phyloP scores from a whole-genome alignment of 2,113 vertebrate genomes.

The Zosterops pallidus region DNA sequence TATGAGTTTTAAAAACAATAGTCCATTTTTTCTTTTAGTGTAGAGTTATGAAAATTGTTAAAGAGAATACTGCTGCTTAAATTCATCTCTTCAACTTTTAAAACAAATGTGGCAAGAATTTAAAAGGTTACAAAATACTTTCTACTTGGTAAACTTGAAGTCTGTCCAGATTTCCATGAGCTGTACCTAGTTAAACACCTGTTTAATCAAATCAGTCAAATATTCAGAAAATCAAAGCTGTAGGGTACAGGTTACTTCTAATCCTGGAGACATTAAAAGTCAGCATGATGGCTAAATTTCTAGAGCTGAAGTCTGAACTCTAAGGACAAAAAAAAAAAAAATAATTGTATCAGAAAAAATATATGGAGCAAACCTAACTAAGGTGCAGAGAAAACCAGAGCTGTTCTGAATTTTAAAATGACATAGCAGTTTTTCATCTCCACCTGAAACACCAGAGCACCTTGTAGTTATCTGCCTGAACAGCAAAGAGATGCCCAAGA shows the following conservation, averaged over 20 bases:
- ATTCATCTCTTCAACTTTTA: not conserved
- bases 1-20: accelerated
- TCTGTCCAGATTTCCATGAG: not conserved
- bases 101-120: not conserved
- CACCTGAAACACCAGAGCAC: not conserved
- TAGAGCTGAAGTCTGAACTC: not conserved
- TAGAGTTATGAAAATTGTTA: not conserved
- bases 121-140: not conserved
- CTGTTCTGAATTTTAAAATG: not conserved
- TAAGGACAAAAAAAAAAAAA: not conserved
- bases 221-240: not conserved
- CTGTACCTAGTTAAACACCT: not conserved
- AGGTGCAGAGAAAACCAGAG: not conserved
- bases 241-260: not conserved
- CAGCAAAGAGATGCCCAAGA: not conserved
- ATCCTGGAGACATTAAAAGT: not conserved
- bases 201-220: not conserved
- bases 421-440: not conserved
- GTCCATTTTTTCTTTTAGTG: not conserved
- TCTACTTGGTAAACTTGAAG: not conserved
- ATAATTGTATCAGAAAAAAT: not conserved
- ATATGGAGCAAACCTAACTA: not conserved
- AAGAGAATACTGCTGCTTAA: not conserved
- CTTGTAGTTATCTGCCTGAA: not conserved
- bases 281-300: not conserved